Conservation (phyloP, 1,140 invertebrate species). For the Globodera ellingtonae region DNA sequence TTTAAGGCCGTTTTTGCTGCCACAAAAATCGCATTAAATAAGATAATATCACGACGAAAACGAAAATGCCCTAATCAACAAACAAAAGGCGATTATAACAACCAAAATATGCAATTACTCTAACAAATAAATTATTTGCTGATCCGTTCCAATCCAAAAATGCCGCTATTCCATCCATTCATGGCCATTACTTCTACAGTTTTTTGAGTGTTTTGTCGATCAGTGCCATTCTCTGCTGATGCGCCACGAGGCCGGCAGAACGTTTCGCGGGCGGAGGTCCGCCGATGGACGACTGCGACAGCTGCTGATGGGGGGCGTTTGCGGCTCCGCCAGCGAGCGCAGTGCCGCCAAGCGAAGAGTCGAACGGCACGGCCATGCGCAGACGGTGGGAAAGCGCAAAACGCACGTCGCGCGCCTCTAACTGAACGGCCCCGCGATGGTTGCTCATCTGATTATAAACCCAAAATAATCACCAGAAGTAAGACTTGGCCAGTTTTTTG, state of each 20-base stretch:
- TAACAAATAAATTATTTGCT: too few relatives aligned
- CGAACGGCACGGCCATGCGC: slow-evolving; percentile 3
- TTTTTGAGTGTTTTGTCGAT: slow-evolving; percentile 32
- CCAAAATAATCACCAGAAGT: neutral
- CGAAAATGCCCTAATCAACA: too few relatives aligned
- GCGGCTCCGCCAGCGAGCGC: neutral
- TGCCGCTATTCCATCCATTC: too few relatives aligned
- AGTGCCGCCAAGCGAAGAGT: neutral
- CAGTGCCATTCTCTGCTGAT: slow-evolving; percentile 29
- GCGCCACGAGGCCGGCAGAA: slow-evolving; percentile 11
- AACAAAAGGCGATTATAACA: too few relatives aligned
- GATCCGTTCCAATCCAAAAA: too few relatives aligned
- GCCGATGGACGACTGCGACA: slow-evolving; percentile 5
- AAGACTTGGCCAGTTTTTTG: neutral
- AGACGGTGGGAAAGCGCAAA: slow-evolving; percentile 26
- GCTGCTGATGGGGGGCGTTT: neutral
- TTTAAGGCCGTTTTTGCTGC: too few relatives aligned
- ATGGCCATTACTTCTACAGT: neutral
- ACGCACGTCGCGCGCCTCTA: slow-evolving; percentile 31
- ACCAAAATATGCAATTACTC: too few relatives aligned
- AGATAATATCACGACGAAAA: too few relatives aligned
- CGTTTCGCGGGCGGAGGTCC: slow-evolving; percentile 9
- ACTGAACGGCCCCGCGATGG: slow-evolving; percentile 15
- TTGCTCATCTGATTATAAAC: slow-evolving; percentile 15
- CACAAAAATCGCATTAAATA: too few relatives aligned